Percentiles rank a stretch among this genome's conserved stretches.
Evolutionary conservation across 2,113 vertebrate species (phyloP).

Genomic region (Pipra filicauda): DNA sequence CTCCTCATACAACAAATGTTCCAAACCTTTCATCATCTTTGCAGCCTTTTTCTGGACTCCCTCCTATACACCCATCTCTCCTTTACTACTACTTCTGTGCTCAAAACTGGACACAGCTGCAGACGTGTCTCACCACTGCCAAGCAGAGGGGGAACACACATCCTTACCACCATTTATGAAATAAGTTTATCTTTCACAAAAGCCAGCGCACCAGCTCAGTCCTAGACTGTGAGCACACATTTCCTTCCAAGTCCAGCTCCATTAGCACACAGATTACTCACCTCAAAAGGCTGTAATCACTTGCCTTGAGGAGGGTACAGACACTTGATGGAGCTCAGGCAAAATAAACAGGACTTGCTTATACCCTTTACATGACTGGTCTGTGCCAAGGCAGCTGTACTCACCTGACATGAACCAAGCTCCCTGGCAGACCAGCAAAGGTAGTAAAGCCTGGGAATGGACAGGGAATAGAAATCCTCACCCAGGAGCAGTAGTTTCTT

Average conservation of each 20-base stretch:
- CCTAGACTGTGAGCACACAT: not conserved
- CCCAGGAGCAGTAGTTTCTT: not conserved
- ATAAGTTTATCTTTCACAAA: not conserved
- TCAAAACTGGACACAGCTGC: not conserved
- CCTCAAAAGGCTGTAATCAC: not conserved
- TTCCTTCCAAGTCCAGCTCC: not conserved
- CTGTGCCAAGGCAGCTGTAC: not conserved
- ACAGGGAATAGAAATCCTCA: not conserved
- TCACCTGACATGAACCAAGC: not conserved
- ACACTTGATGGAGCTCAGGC: not conserved
- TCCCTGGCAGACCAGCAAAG: not conserved
- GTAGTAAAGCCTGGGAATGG: not conserved
- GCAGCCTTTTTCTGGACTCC: not conserved
- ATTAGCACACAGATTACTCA: not conserved
- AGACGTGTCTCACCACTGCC: not conserved
- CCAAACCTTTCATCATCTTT: not conserved
- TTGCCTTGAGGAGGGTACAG: not conserved
- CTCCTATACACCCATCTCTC: not conserved
- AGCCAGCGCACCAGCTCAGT: not conserved
- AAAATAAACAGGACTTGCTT: not conserved
- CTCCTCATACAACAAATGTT: not conserved
- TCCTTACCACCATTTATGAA: not conserved
- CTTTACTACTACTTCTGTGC: not conserved
- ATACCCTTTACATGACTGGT: fast-evolving
- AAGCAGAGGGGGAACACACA: not conserved